Percentiles rank a stretch among this genome's conserved stretches.
phyloP scores from a whole-genome alignment of 1,140 invertebrate species.

The Cyrtorhinus lividipennis region DNA sequence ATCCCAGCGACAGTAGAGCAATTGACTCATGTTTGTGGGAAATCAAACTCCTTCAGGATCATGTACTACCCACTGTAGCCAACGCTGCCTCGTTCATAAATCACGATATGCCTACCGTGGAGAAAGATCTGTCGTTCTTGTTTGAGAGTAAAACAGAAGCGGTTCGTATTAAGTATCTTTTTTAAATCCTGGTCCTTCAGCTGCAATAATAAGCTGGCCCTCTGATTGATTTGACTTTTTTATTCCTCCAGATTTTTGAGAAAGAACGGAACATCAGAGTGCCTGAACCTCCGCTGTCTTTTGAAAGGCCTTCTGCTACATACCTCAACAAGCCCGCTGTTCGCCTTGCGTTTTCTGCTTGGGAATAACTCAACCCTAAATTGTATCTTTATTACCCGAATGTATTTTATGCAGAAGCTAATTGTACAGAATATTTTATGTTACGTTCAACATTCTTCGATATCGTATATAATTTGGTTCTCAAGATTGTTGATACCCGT shows the following conservation, averaged over 20 bases:
- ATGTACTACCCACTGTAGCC: slow-evolving; percentile 55
- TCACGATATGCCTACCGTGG: slow-evolving; percentile 44
- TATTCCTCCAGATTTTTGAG: slow-evolving; percentile 24
- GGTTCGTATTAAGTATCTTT: neutral
- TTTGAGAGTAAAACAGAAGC: slow-evolving; percentile 40
- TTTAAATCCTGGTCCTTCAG: no score
- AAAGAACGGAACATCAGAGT: slow-evolving; percentile 24
- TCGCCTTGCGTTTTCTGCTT: neutral
- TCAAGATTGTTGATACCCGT: no score
- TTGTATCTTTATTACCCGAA: no score
- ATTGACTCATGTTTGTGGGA: slow-evolving; percentile 86
- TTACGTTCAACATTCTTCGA: no score
- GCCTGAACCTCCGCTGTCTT: slow-evolving; percentile 22
- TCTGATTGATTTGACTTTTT: slow-evolving; percentile 6
- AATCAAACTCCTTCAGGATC: slow-evolving; percentile 55
- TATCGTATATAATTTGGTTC: no score
- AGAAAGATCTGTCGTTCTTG: slow-evolving; percentile 46
- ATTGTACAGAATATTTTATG: no score
- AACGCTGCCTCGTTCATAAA: slow-evolving; percentile 53
- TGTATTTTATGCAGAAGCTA: no score
- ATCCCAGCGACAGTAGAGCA: slow-evolving; percentile 62
- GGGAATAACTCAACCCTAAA: neutral
- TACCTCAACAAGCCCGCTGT: neutral
- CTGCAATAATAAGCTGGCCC: no score
- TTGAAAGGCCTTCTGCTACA: slow-evolving; percentile 22